A percentile compares a stretch with the other conserved stretches of the same genome.
phyloP scores from a whole-genome alignment of 2,797 vertebrate genomes.

The Smutsia gigantea region DNA sequence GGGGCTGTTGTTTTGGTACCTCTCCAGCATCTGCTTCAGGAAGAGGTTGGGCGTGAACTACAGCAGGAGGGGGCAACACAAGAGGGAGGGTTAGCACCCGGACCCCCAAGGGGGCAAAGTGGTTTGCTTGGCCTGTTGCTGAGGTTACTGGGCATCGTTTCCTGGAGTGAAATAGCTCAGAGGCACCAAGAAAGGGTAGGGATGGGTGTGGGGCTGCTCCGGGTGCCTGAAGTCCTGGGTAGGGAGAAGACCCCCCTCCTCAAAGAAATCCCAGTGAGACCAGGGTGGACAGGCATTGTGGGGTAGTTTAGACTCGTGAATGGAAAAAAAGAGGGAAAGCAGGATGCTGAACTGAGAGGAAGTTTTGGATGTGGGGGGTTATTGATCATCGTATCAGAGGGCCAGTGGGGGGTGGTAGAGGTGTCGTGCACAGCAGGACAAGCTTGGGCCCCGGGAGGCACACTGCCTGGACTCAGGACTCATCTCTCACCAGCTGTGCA shows the following conservation, averaged over 20 bases:
- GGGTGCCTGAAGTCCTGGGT: not conserved
- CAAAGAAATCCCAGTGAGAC: not conserved
- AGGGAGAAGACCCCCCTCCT: not conserved
- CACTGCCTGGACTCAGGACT: not conserved
- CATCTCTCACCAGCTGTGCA: not conserved
- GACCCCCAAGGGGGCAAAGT: not conserved
- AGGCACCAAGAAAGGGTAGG: not conserved
- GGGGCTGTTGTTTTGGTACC: conserved; percentile 83
- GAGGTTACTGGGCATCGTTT: not conserved
- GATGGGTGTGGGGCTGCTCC: not conserved
- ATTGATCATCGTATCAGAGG: not conserved
- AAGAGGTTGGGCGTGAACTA: conserved; percentile 87
- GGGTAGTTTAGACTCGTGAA: not conserved
- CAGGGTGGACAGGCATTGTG: not conserved
- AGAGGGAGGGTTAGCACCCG: not conserved
- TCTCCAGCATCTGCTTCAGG: conserved; percentile 90
- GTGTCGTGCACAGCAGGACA: too few relatives aligned
- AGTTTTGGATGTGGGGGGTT: not conserved
- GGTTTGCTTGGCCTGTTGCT: not conserved
- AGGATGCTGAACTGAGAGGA: not conserved
- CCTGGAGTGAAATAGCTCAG: not conserved
- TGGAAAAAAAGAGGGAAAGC: not conserved
- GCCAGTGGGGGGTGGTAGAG: not conserved
- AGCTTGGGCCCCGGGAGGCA: not conserved
- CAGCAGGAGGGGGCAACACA: not conserved